A percentile compares a stretch with the other conserved stretches of the same genome.
These are phyloP conservation scores for Cantharis rufa DNA, from an alignment of 2,888 invertebrate genomes.

Conservation along the genomic window DNA sequence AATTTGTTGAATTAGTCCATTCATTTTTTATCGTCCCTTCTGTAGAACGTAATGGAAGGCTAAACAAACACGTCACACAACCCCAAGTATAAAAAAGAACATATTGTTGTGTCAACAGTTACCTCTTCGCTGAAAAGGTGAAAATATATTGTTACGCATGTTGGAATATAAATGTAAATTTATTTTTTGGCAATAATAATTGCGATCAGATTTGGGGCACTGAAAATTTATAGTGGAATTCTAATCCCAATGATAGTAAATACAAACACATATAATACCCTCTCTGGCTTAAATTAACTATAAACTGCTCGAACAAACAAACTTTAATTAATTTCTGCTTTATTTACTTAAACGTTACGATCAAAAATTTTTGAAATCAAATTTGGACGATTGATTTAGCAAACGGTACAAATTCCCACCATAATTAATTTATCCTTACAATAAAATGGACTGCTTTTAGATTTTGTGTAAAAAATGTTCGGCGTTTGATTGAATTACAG, in stretches of 20 bases:
- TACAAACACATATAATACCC: neutral
- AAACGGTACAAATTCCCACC: neutral
- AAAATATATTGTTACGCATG: neutral
- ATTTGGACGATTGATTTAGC: neutral
- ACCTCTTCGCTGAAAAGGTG: neutral
- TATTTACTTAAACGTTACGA: neutral
- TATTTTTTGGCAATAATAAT: neutral
- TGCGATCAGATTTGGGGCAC: neutral
- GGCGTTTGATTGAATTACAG: neutral
- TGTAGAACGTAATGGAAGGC: neutral
- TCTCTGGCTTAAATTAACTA: neutral
- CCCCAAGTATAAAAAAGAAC: neutral
- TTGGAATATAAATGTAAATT: neutral
- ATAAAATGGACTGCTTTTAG: neutral
- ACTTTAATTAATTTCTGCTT: neutral
- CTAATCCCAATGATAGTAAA: neutral
- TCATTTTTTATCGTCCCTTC: neutral
- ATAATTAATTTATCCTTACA: neutral
- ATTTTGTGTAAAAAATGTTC: slow-evolving; percentile 1
- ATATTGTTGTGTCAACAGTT: neutral
- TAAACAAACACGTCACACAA: neutral
- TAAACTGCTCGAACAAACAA: neutral
- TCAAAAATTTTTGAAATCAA: neutral
- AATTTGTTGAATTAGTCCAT: neutral
- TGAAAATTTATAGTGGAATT: neutral